These are phyloP conservation scores for Cryptosula pallasiana DNA, from an alignment of 2,888 invertebrate species.

Conservation along the genomic window DNA sequence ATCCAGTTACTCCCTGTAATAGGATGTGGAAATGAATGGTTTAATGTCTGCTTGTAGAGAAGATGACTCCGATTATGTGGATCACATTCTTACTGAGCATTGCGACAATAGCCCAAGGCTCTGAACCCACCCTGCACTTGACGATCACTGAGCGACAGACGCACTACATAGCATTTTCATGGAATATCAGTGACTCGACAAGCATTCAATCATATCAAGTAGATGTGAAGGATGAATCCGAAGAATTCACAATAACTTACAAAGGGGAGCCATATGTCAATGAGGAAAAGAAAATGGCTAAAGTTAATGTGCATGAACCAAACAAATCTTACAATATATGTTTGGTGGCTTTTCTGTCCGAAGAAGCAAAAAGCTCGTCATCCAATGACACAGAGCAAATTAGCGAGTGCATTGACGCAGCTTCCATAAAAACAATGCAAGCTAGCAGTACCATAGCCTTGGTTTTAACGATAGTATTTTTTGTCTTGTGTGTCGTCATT, in stretches of 20 bases:
- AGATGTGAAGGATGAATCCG: not conserved
- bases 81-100: not conserved
- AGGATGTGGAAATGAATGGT: too few relatives aligned
- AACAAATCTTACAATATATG: conserved; percentile 1
- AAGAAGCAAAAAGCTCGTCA: not conserved
- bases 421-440: not conserved
- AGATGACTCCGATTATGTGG: not conserved
- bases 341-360: not conserved
- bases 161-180: not conserved
- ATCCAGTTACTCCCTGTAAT: too few relatives aligned
- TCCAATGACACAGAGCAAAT: not conserved
- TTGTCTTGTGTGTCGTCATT: not conserved
- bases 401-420: not conserved
- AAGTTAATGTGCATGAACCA: not conserved
- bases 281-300: not conserved
- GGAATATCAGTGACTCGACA: not conserved
- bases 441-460: not conserved
- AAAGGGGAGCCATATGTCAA: not conserved
- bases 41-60: not conserved
- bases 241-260: not conserved
- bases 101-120: not conserved
- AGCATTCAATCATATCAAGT: not conserved
- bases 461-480: not conserved
- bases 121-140: too few relatives aligned
- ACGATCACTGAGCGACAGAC: not conserved